Evolutionary conservation across 2,113 vertebrate genomes (phyloP).

Genomic region (Cyrtonyx montezumae): DNA sequence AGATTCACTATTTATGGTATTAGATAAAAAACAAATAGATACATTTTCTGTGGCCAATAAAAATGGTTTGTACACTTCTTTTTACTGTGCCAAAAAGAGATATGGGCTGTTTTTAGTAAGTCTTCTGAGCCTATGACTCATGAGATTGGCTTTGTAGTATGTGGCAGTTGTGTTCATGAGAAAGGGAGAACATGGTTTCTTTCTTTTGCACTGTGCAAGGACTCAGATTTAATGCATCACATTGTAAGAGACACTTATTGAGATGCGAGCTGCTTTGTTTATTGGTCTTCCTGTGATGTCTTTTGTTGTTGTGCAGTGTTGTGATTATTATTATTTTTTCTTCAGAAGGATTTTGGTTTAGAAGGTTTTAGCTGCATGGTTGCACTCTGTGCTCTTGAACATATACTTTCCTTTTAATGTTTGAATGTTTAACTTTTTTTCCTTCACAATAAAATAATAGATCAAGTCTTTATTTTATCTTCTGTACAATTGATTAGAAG

Average conservation of each 20-base stretch:
- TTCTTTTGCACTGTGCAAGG: not conserved
- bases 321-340: not conserved
- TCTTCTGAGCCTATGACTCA: not conserved
- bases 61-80: not conserved
- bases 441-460: not conserved
- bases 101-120: rapidly evolving
- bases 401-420: not conserved
- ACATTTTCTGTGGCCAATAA: not conserved
- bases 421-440: not conserved
- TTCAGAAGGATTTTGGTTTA: not conserved
- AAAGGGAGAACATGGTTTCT: not conserved
- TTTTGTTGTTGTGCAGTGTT: not conserved
- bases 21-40: no score
- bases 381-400: not conserved
- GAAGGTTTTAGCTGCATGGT: not conserved
- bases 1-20: not conserved
- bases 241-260: not conserved
- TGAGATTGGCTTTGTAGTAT: not conserved
- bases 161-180: not conserved
- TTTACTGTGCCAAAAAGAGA: not conserved
- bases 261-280: not conserved
- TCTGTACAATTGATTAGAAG: not conserved
- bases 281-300: not conserved
- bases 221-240: not conserved
- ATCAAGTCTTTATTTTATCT: not conserved